phyloP scores from a whole-genome alignment of 53 echinoderm and acorn worm genomes.

The Holothuria scabra region DNA sequence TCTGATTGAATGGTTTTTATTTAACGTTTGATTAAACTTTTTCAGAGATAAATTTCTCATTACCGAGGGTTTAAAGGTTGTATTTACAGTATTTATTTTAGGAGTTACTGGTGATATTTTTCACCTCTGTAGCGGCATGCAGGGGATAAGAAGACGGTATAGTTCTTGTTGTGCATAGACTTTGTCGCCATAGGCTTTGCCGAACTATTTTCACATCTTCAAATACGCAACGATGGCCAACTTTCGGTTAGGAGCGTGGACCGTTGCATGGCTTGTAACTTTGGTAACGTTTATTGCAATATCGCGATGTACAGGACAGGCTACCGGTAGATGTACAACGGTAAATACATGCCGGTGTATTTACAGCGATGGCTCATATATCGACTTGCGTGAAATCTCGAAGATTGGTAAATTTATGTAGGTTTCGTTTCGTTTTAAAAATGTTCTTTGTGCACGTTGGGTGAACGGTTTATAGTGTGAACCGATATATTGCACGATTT shows the following conservation, averaged over 20 bases:
- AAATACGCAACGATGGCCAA: background rate
- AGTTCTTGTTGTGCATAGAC: background rate
- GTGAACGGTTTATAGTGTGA: no score
- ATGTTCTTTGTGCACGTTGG: no score
- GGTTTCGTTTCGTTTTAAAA: background rate
- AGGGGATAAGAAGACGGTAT: background rate
- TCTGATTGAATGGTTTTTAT: no score
- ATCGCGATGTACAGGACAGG: background rate
- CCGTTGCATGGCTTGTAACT: background rate
- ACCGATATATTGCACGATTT: no score
- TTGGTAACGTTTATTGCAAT: background rate
- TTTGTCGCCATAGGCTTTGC: background rate
- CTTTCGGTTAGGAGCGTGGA: background rate
- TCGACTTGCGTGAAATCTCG: background rate
- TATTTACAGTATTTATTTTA: no score
- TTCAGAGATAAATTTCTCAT: no score
- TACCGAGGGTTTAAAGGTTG: no score
- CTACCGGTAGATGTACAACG: background rate
- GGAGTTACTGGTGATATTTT: background rate
- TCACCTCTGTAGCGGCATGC: background rate
- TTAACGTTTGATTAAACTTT: no score
- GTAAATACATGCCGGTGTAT: background rate
- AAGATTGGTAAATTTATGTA: slow-evolving; percentile 1
- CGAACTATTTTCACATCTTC: no score
- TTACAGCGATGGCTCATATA: slow-evolving; percentile 15